Conservation (phyloP, 2,888 invertebrate species). For the Leucophora obtusa region DNA sequence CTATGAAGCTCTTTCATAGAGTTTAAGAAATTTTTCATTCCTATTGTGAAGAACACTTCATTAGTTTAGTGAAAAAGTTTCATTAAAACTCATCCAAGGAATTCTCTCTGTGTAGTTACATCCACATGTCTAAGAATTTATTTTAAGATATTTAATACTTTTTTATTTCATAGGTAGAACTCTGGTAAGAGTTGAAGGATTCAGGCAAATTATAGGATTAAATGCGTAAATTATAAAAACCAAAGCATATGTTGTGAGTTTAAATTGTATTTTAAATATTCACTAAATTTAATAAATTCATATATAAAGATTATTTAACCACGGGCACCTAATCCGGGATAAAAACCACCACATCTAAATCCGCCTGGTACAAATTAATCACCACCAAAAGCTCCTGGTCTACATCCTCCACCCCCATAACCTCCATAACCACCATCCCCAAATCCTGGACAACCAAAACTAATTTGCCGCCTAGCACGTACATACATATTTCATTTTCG, state of each 20-base stretch:
- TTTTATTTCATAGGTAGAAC: conserved; percentile 3
- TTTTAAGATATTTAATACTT: conserved; percentile 55
- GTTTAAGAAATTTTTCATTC: too few relatives aligned
- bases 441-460: conserved; percentile 4
- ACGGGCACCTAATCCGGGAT: conserved; percentile 10
- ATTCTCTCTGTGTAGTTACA: too few relatives aligned
- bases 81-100: too few relatives aligned
- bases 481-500: not conserved
- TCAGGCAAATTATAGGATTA: conserved; percentile 11
- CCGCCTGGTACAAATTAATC: too few relatives aligned
- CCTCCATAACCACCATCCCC: too few relatives aligned
- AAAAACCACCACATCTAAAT: not conserved
- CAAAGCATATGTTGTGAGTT: not conserved
- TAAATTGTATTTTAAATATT: not conserved
- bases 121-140: conserved; percentile 49
- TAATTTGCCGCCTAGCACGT: not conserved
- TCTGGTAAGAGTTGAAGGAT: conserved; percentile 25
- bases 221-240: not conserved
- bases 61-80: too few relatives aligned
- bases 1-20: too few relatives aligned
- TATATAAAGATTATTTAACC: not conserved
- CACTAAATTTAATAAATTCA: not conserved
- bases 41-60: too few relatives aligned
- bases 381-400: too few relatives aligned
- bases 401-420: too few relatives aligned